Evolutionary conservation across 2,888 invertebrate genomes (phyloP), one percentile per base, ranked within the genome.

Genomic region (Pheosia tremula): DNA sequence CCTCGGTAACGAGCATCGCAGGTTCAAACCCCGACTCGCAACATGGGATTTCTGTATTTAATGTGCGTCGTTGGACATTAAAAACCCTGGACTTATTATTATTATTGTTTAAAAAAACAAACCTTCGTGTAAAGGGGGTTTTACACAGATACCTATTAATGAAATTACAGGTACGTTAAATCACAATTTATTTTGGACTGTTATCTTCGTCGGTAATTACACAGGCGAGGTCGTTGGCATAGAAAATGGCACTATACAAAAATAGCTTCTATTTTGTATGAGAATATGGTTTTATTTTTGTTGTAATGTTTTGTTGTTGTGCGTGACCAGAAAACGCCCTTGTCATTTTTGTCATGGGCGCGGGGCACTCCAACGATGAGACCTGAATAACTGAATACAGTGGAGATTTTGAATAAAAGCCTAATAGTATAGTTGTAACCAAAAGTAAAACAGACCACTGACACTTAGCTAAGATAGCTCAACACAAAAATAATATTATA

Each of bases 261-360:
- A 82, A 78, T 76, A 83, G 79, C 73, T 79, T 81, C 79, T 86
- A 78, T 80, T 75, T 65, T 67, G 59, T 66, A 61, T 66, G 61
- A 24, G 58, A 64, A 68, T 77, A 84, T 69, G 75, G 83, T 74
- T 75, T 77, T 71, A 72, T 78, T 80, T 56, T 82, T 65, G 65
- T 66, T 63, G 62, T 65, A 57, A 70, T 57, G 64, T 71, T 66
- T 68, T 66, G 66, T 74, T 68, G 66, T 71, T 80, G 83, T 87
- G 89, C 90, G 89, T 89, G 90, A 88, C 88, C 68, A 79, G 82
- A 80, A 84, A 83, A 86, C 86, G 84, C 86, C 88, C 86, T 83
- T 86, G 82, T 88, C 82, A 85, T 87, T 87, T 84, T 81, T 75
- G 80, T 80, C 72, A 78, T 81, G 85, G 87, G 88, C 79, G 87